Conservation (phyloP, 35 echinoderm and acorn worm genomes). For the Heliocidaris erythrogramma region DNA sequence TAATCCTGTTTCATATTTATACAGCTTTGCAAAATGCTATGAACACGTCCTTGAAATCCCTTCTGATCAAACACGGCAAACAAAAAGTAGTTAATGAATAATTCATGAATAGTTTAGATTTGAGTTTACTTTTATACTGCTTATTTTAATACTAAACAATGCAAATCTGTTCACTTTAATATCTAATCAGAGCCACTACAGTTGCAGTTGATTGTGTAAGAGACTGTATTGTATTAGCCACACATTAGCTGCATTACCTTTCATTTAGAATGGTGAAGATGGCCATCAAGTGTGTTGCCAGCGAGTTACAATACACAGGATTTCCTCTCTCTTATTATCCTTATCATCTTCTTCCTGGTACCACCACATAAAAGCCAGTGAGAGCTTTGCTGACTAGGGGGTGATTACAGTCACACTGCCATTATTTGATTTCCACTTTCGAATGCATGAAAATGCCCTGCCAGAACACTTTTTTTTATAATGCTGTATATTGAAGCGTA, state of each 20-base stretch:
- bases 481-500: too few species aligned
- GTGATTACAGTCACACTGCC: background rate
- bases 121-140: background rate
- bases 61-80: too few species aligned
- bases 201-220: background rate
- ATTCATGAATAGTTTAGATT: background rate
- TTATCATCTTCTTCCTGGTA: slow-evolving; percentile 11
- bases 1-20: too few species aligned
- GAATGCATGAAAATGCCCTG: background rate
- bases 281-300: background rate
- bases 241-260: background rate
- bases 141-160: background rate
- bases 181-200: background rate
- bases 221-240: background rate
- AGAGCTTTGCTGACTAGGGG: background rate
- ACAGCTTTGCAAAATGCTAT: too few species aligned
- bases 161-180: background rate
- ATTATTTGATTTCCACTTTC: background rate
- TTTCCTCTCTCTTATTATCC: background rate
- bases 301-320: background rate
- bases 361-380: background rate
- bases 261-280: background rate
- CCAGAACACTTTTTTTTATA: too few species aligned
- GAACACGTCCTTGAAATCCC: too few species aligned
- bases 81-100: background rate